Conservation (phyloP, 1,140 invertebrate genomes). For the Aphelenchoides avenae region DNA sequence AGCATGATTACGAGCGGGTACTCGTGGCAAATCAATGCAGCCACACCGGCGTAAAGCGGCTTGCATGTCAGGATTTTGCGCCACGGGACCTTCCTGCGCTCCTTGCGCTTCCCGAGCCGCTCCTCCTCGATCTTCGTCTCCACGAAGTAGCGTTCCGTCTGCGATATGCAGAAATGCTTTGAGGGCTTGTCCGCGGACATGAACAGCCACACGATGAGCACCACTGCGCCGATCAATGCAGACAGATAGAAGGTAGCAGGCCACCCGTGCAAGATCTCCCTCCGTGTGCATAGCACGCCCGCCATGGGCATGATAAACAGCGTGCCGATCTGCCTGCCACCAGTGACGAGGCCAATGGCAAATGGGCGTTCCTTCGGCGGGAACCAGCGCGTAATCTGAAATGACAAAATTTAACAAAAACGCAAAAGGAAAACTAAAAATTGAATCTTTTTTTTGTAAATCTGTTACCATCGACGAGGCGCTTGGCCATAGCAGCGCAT, state of each 20-base stretch:
- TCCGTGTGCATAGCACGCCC: conserved; percentile 43
- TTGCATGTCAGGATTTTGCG: conserved; percentile 34
- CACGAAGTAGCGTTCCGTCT: conserved; percentile 32
- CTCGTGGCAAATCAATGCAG: conserved; percentile 56
- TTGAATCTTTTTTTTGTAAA: too few species aligned
- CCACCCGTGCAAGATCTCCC: conserved; percentile 46
- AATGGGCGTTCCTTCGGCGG: conserved; percentile 57
- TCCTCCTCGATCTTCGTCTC: conserved; percentile 55
- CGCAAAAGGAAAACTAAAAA: too few species aligned
- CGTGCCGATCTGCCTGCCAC: conserved; percentile 56
- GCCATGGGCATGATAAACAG: conserved; percentile 52
- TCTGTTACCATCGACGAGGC: conserved; percentile 51
- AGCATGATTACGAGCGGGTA: conserved; percentile 58
- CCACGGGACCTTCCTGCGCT: conserved; percentile 48
- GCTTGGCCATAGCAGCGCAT: conserved; percentile 51
- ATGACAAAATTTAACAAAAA: too few species aligned
- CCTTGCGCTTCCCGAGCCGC: conserved; percentile 49
- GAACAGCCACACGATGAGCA: conserved; percentile 51
- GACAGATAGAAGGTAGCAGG: conserved; percentile 57
- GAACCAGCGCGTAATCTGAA: conserved; percentile 59
- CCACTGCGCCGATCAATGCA: conserved; percentile 42
- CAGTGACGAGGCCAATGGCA: conserved; percentile 55
- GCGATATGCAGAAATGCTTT: conserved; percentile 53
- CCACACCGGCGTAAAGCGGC: conserved; percentile 52
- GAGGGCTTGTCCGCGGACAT: conserved; percentile 56